Evolutionary conservation across 2,113 vertebrate genomes (phyloP).

Genomic region (Potamarius usumacintae): DNA sequence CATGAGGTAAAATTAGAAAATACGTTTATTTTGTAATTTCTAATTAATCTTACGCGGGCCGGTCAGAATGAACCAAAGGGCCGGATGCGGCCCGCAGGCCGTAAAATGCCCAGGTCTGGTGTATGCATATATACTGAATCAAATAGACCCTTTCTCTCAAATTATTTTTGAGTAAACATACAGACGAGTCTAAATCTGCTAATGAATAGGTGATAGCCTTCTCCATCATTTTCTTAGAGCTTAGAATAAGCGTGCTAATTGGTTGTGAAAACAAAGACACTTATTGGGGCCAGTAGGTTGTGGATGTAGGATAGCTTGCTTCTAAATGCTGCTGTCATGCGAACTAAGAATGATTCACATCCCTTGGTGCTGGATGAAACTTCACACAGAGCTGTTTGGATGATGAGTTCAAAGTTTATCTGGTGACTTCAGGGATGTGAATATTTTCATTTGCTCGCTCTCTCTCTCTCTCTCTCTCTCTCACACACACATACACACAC

Average conservation of each 20-base stretch:
- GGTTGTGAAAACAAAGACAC: not conserved
- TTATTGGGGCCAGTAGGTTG: conserved; percentile 5
- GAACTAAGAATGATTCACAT: conserved; percentile 40
- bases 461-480: too few species aligned
- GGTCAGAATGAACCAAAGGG: too few species aligned
- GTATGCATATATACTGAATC: not conserved
- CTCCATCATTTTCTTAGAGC: not conserved
- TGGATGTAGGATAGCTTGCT: conserved; percentile 12
- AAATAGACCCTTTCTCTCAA: not conserved
- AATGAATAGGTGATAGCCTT: not conserved
- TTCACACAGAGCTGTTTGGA: conserved; percentile 46
- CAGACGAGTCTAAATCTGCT: not conserved
- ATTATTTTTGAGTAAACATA: not conserved
- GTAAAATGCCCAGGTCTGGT: too few species aligned
- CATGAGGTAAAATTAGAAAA: too few species aligned
- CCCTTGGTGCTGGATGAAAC: conserved; percentile 39
- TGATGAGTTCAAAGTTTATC: conserved; percentile 32
- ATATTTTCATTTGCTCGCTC: not conserved
- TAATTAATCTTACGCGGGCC: too few species aligned
- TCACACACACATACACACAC: too few species aligned
- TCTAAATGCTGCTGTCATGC: conserved; percentile 34
- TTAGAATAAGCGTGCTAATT: not conserved
- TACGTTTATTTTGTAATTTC: too few species aligned
- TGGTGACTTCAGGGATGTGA: conserved; percentile 26
- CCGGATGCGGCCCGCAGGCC: too few species aligned